These are phyloP conservation scores for Herpetotheres cachinnans DNA, from an alignment of 2,113 vertebrate species.

Conservation along the genomic window DNA sequence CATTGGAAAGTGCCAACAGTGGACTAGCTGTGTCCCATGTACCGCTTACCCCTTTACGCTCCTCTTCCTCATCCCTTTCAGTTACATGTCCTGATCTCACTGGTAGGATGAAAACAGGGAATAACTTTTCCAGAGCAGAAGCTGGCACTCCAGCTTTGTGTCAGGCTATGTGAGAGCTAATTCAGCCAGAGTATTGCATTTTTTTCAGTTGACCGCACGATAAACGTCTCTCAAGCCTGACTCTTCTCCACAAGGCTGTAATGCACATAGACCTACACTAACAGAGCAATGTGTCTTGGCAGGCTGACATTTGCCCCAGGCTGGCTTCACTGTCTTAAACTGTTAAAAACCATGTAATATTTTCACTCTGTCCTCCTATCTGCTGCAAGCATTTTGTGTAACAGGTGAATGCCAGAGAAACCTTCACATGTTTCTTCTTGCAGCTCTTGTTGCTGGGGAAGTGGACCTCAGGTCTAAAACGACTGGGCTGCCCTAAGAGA, in stretches of 20 bases:
- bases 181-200: neutral
- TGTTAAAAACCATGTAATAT: neutral
- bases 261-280: neutral
- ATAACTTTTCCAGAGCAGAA: neutral
- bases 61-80: neutral
- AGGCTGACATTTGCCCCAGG: neutral
- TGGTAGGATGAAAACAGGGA: neutral
- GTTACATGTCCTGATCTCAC: neutral
- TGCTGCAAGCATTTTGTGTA: neutral
- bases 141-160: neutral
- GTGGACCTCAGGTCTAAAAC: neutral
- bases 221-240: neutral
- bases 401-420: neutral
- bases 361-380: neutral
- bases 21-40: neutral
- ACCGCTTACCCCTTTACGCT: accelerated
- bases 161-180: neutral
- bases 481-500: neutral
- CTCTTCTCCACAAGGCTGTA: neutral
- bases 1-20: neutral
- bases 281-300: neutral
- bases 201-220: neutral
- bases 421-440: neutral
- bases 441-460: neutral
- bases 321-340: neutral